These are phyloP conservation scores for Gymnoscelis rufifasciata DNA, from an alignment of 2,888 invertebrate species.

Conservation along the genomic window DNA sequence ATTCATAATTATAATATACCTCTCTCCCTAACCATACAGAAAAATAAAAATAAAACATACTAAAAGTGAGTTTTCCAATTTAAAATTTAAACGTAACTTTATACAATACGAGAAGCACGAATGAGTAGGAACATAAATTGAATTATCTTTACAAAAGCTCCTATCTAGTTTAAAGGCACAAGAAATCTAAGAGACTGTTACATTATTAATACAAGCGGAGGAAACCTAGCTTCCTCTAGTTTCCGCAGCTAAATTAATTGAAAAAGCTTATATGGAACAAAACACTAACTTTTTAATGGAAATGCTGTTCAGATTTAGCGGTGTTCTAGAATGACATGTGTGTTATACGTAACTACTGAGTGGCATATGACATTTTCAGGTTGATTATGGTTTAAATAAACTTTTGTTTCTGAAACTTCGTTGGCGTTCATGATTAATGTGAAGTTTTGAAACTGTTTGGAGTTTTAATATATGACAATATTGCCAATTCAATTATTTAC, in stretches of 20 bases:
- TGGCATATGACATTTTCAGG: neutral
- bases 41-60: no score
- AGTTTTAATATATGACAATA: no score
- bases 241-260: slow-evolving; percentile 32
- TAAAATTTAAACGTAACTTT: no score
- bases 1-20: no score
- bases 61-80: no score
- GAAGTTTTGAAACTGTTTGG: no score
- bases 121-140: neutral
- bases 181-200: neutral
- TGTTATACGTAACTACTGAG: slow-evolving; percentile 9
- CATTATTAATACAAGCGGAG: neutral
- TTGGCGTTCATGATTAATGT: no score
- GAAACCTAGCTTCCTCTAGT: neutral
- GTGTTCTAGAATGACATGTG: slow-evolving; percentile 13
- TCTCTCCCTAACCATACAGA: no score
- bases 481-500: no score
- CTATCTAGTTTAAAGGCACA: neutral
- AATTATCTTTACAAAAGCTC: neutral
- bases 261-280: slow-evolving; percentile 28
- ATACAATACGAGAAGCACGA: no score
- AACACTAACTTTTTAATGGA: slow-evolving; percentile 30
- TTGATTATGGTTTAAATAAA: neutral
- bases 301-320: slow-evolving; percentile 20
- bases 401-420: no score